phyloP scores from a whole-genome alignment of 2,797 vertebrate genomes.

The Hydrocynus forskahlii region DNA sequence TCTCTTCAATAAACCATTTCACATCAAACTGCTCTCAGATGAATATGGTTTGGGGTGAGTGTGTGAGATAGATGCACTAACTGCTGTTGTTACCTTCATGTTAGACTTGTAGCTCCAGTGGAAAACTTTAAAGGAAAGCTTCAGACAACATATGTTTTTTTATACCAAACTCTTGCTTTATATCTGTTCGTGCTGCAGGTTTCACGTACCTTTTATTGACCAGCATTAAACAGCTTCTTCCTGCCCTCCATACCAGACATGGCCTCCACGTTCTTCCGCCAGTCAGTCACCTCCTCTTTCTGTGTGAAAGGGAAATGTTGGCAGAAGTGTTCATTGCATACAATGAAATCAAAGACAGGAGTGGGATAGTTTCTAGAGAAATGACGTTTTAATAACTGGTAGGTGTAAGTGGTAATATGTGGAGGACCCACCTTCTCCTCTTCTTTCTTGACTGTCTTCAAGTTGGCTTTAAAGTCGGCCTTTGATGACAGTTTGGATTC shows the following conservation, averaged over 20 bases:
- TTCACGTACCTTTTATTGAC: constrained; percentile 36
- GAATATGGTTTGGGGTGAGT: background rate
- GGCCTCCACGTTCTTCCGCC: constrained; percentile 66
- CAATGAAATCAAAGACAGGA: background rate
- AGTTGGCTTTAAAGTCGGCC: constrained; percentile 69
- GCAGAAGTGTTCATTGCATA: background rate
- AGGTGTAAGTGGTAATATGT: too few relatives aligned
- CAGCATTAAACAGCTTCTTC: constrained; percentile 60
- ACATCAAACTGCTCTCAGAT: background rate
- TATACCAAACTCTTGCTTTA: background rate
- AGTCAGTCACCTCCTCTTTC: constrained; percentile 63
- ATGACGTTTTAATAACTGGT: background rate
- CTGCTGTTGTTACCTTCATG: background rate
- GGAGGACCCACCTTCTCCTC: constrained; percentile 64
- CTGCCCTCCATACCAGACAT: constrained; percentile 65
- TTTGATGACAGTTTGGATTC: constrained; percentile 66
- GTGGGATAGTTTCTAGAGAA: too few relatives aligned
- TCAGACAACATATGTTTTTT: background rate
- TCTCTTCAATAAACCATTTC: too few relatives aligned
- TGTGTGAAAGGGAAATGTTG: constrained; percentile 18
- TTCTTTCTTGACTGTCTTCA: constrained; percentile 75
- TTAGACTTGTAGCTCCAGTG: background rate
- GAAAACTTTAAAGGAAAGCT: background rate
- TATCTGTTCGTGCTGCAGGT: too few relatives aligned
- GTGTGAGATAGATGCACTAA: background rate